These are phyloP conservation scores for Drosophila helvetica DNA, from an alignment of 2,888 invertebrate genomes.

Conservation along the genomic window DNA sequence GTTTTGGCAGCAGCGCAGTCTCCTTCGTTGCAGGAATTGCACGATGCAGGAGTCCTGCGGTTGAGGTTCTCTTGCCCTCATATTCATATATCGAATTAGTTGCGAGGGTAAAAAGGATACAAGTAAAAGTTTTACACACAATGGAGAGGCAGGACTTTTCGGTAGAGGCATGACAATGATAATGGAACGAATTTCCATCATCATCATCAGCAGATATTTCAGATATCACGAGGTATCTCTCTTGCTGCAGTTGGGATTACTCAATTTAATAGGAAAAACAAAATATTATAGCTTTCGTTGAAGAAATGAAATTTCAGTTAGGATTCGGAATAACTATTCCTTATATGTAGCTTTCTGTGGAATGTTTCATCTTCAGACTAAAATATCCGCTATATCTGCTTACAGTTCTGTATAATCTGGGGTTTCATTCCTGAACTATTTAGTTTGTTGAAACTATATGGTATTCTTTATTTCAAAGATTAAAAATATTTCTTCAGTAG, in stretches of 20 bases:
- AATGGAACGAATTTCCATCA: background rate
- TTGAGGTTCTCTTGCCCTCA: background rate
- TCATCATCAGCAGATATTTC: background rate
- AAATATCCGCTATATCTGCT: no score
- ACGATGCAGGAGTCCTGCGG: background rate
- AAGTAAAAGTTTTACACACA: background rate
- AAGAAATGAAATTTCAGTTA: no score
- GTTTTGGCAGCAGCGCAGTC: background rate
- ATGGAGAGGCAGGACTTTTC: background rate
- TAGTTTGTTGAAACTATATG: no score
- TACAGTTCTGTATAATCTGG: no score
- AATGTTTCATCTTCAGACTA: no score
- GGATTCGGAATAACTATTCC: background rate
- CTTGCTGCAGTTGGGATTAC: background rate
- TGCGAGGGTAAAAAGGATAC: background rate
- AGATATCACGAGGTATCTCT: background rate
- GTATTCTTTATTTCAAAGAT: no score
- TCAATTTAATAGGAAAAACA: no score
- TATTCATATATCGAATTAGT: conserved; percentile 1
- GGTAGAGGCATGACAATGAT: background rate
- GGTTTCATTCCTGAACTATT: no score
- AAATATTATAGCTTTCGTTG: background rate
- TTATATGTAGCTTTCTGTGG: background rate
- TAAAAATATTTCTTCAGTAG: no score
- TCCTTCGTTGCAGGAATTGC: background rate